Conservation (phyloP, 2,113 vertebrate species). For the Pithys albifrons region DNA sequence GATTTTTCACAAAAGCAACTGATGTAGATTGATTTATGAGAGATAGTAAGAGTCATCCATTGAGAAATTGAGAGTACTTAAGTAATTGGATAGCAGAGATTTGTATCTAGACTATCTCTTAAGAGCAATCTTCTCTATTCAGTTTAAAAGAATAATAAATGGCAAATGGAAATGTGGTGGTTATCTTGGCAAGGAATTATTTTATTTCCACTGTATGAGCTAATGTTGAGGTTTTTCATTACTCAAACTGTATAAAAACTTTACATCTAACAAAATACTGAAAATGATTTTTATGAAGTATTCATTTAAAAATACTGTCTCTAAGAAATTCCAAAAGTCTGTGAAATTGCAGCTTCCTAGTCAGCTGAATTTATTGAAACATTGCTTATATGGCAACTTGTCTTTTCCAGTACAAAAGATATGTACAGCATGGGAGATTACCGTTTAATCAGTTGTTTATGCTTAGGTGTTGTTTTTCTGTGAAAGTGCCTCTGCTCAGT, state of each 20-base stretch:
- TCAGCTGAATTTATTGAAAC: slow-evolving; percentile 58
- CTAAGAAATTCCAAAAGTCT: slow-evolving; percentile 56
- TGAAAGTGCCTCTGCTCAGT: neutral
- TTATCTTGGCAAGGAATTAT: neutral
- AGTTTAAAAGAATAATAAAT: slow-evolving; percentile 45
- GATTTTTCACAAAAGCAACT: slow-evolving; percentile 34
- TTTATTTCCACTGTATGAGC: neutral
- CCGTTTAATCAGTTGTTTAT: neutral
- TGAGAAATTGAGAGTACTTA: slow-evolving; percentile 30
- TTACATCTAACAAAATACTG: slow-evolving; percentile 26
- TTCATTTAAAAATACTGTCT: slow-evolving; percentile 44
- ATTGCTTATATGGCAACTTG: slow-evolving; percentile 47
- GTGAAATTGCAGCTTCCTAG: slow-evolving; percentile 49
- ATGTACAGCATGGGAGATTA: neutral
- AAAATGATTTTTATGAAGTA: slow-evolving; percentile 48
- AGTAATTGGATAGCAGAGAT: slow-evolving; percentile 42
- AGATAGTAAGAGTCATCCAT: neutral
- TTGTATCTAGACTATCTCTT: slow-evolving; percentile 48
- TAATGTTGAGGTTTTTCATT: slow-evolving; percentile 22
- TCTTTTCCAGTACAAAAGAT: slow-evolving; percentile 20
- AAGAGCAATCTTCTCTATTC: slow-evolving; percentile 46
- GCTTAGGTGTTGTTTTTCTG: neutral
- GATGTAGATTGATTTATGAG: slow-evolving; percentile 43
- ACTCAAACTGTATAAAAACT: slow-evolving; percentile 26
- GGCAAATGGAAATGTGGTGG: slow-evolving; percentile 21